Evolutionary conservation across 2,888 invertebrate genomes (phyloP).

Genomic region (Subacronicta megacephala): DNA sequence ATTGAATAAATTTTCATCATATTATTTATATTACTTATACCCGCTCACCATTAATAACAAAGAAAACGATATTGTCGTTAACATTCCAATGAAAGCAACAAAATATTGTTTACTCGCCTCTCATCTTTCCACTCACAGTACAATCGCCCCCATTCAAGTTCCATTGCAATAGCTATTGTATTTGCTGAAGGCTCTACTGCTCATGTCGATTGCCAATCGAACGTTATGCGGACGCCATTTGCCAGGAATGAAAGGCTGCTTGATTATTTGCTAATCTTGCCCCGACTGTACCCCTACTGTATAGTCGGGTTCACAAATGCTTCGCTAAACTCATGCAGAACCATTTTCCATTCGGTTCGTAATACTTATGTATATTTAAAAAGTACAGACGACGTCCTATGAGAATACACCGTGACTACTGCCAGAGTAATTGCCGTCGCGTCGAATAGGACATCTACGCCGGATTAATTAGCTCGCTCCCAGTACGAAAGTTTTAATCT

Average conservation of each 20-base stretch:
- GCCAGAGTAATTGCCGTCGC: conserved; percentile 76
- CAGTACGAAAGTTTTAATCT: conserved; percentile 76
- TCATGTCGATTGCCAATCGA: conserved; percentile 84
- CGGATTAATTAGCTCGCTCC: conserved; percentile 78
- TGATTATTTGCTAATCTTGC: conserved; percentile 77
- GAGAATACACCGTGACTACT: conserved; percentile 73
- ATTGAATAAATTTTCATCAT: not conserved
- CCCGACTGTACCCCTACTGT: conserved; percentile 32
- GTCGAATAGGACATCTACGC: conserved; percentile 68
- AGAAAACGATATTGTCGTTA: conserved; percentile 51
- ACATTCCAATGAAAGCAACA: conserved; percentile 59
- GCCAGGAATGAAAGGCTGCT: conserved; percentile 72
- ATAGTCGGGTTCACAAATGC: conserved; percentile 55
- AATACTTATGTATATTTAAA: conserved; percentile 65
- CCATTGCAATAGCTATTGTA: conserved; percentile 82
- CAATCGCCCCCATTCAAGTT: conserved; percentile 74
- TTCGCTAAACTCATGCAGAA: conserved; percentile 44
- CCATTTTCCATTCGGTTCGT: conserved; percentile 41
- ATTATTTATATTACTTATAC: not conserved
- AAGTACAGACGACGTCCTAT: conserved; percentile 64
- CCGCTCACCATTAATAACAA: conserved; percentile 14
- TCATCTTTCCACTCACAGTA: conserved; percentile 74
- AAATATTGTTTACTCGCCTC: conserved; percentile 80
- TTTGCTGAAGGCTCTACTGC: conserved; percentile 84
- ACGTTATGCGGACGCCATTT: conserved; percentile 74